These are phyloP conservation scores for Thecophora atra DNA, from an alignment of 2,888 invertebrate genomes.

Conservation along the genomic window DNA sequence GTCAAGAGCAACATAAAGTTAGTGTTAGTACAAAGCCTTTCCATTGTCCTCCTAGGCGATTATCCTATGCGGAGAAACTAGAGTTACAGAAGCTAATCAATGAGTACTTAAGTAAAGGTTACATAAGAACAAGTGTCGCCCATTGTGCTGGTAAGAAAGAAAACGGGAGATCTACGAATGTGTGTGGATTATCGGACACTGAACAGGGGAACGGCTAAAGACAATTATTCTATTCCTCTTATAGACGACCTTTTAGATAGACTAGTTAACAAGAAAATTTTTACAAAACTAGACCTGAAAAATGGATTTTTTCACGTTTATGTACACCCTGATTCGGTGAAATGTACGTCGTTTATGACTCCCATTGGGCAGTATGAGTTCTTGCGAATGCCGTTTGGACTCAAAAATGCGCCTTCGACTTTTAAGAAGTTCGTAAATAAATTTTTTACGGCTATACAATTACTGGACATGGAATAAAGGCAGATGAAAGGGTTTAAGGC, in stretches of 20 bases:
- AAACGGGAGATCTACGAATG: conserved; percentile 24
- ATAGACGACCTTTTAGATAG: conserved; percentile 38
- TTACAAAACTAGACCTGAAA: conserved; percentile 37
- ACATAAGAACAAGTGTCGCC: conserved; percentile 36
- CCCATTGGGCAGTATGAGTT: conserved; percentile 28
- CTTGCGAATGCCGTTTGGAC: conserved; percentile 38
- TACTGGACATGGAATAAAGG: no score
- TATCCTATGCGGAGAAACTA: conserved; percentile 34
- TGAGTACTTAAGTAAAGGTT: conserved; percentile 28
- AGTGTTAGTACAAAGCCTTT: background rate
- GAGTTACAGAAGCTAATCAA: conserved; percentile 35
- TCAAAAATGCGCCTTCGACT: conserved; percentile 32
- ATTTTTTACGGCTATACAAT: conserved; percentile 36
- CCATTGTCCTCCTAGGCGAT: conserved; percentile 23
- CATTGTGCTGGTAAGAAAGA: conserved; percentile 36
- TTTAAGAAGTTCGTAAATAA: conserved; percentile 39
- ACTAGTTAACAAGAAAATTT: conserved; percentile 26
- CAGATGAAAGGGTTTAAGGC: no score
- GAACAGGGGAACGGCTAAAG: conserved; percentile 35
- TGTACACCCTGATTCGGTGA: background rate
- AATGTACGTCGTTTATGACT: conserved; percentile 9
- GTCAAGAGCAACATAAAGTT: background rate
- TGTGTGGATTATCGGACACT: conserved; percentile 35
- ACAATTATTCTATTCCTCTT: conserved; percentile 39
- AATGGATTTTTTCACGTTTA: conserved; percentile 33